Conservation (phyloP, 2,888 invertebrate species). For the Flexamia atlantica region DNA sequence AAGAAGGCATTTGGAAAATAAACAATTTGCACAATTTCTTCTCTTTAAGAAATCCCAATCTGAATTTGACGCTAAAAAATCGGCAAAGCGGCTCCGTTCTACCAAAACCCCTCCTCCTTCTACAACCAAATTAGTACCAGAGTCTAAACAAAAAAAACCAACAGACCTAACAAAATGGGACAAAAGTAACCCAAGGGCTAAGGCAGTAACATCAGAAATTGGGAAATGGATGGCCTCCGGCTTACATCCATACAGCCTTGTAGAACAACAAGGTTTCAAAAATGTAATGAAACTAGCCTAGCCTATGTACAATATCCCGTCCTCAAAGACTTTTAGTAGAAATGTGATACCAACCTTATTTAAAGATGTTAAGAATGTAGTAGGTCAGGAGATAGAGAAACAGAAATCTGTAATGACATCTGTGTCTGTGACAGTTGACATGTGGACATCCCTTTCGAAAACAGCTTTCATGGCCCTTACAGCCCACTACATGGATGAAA, state of each 20-base stretch:
- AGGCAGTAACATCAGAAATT: not conserved
- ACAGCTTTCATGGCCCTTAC: no score
- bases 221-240: not conserved
- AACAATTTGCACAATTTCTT: not conserved
- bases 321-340: not conserved
- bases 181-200: not conserved
- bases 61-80: not conserved
- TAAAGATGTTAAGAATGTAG: not conserved
- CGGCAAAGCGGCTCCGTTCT: not conserved
- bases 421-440: not conserved
- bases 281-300: not conserved
- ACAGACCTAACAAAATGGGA: not conserved
- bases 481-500: no score
- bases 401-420: not conserved
- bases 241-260: slow-evolving; percentile 12
- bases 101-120: not conserved
- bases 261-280: not conserved
- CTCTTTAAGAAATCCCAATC: not conserved
- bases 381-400: not conserved
- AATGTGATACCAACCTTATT: not conserved
- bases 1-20: not conserved
- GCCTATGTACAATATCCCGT: not conserved
- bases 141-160: not conserved
- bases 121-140: not conserved
- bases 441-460: slow-evolving; percentile 14